phyloP scores from a whole-genome alignment of 2,888 invertebrate species.

The Xanthostigma xanthostigma region DNA sequence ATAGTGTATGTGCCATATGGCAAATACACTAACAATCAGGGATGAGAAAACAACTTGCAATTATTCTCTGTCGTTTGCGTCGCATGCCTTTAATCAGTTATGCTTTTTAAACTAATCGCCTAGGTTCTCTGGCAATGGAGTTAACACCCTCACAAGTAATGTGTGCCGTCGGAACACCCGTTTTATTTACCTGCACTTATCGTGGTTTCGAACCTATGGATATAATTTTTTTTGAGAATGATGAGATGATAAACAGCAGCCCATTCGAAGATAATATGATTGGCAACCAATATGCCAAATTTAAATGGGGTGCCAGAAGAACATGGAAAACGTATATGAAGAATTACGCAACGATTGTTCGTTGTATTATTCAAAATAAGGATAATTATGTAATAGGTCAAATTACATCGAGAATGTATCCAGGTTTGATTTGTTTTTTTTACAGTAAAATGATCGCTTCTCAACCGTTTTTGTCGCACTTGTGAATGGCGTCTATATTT shows the following conservation, averaged over 20 bases:
- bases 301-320: conserved; percentile 13
- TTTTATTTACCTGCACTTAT: conserved; percentile 35
- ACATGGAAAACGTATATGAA: conserved; percentile 18
- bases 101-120: no score
- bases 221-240: conserved; percentile 26
- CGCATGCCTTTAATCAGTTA: no score
- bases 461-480: background rate
- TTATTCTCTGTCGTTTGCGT: no score
- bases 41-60: no score
- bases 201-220: conserved; percentile 25
- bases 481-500: background rate
- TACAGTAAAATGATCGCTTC: background rate
- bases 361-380: conserved; percentile 22
- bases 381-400: conserved; percentile 21
- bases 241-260: background rate
- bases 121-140: conserved; percentile 27
- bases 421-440: conserved; percentile 20
- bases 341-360: conserved; percentile 14
- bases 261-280: background rate
- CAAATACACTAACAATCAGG: no score
- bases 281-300: background rate
- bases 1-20: no score
- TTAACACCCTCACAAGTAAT: conserved; percentile 30
- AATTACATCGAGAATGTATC: conserved; percentile 22
- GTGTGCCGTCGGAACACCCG: conserved; percentile 25